A percentile compares a stretch with the other conserved stretches of the same genome.
phyloP scores from a whole-genome alignment of 2,797 vertebrate genomes.

The Pseudomugil tenellus region DNA sequence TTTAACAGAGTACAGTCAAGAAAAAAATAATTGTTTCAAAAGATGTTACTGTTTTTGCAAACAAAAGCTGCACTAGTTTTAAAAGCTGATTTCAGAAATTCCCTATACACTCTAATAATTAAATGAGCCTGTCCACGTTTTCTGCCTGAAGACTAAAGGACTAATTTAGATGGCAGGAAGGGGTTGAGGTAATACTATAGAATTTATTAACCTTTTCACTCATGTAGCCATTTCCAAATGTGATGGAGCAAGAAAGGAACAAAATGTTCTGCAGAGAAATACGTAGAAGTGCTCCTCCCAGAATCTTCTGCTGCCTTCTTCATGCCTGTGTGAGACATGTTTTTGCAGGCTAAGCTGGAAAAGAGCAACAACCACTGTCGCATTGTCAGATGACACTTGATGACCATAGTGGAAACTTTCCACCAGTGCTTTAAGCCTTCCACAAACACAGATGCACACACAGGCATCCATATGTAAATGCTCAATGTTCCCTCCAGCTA shows the following conservation, averaged over 20 bases:
- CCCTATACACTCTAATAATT: constrained; percentile 6
- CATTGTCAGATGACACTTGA: constrained; percentile 41
- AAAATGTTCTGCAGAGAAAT: constrained; percentile 28
- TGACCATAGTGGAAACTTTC: constrained; percentile 51
- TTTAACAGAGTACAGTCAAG: constrained; percentile 7
- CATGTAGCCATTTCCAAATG: not conserved
- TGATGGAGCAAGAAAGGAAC: constrained; percentile 38
- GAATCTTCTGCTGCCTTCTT: not conserved
- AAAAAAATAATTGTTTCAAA: constrained; percentile 14
- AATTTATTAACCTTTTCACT: constrained; percentile 53
- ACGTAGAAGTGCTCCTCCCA: not conserved
- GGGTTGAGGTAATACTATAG: constrained; percentile 23
- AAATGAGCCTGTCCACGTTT: constrained; percentile 1
- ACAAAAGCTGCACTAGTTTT: not conserved
- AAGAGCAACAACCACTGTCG: constrained; percentile 17
- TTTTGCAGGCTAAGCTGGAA: constrained; percentile 40
- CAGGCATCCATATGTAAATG: constrained; percentile 33
- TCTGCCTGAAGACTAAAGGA: not conserved
- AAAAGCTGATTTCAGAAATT: not conserved
- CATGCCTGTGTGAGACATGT: constrained; percentile 35
- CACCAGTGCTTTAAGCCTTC: constrained; percentile 41
- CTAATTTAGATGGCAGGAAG: constrained; percentile 33
- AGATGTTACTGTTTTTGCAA: constrained; percentile 1
- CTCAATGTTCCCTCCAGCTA: constrained; percentile 14
- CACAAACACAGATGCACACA: constrained; percentile 26